Conservation (phyloP, 1,140 invertebrate species). For the Tetramorium simillimum region DNA sequence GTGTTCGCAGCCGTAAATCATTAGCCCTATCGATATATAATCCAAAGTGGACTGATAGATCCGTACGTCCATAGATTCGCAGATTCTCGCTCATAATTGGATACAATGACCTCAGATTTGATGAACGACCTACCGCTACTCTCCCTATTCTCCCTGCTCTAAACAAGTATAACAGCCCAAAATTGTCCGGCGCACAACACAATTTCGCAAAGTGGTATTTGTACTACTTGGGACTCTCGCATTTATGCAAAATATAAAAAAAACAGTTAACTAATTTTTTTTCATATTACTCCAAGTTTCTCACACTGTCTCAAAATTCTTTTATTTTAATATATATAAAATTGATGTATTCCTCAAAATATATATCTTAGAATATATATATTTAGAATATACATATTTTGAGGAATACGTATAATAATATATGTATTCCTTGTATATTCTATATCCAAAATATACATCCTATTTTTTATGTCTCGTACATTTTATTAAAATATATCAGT, state of each 20-base stretch:
- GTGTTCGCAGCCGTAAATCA: conserved; percentile 35
- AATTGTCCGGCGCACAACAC: background rate
- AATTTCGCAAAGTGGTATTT: background rate
- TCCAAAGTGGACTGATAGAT: conserved; percentile 31
- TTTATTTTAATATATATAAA: background rate
- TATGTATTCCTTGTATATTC: background rate
- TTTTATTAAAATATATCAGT: background rate
- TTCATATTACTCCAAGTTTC: background rate
- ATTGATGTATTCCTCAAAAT: background rate
- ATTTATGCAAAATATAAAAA: background rate
- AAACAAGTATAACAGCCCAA: background rate
- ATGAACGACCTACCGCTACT: conserved; percentile 2
- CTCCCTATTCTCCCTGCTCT: background rate
- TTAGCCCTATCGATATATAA: conserved; percentile 23
- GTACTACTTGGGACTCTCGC: background rate
- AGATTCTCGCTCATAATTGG: conserved; percentile 51
- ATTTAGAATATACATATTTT: no score
- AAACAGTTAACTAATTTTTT: background rate
- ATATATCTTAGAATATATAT: background rate
- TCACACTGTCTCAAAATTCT: background rate
- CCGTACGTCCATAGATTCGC: conserved; percentile 34
- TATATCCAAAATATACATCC: background rate
- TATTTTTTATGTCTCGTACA: background rate
- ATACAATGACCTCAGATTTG: conserved; percentile 42
- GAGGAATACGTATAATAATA: background rate